These are phyloP conservation scores for Peromyscus californicus DNA, from an alignment of 2,113 vertebrate genomes.

Conservation along the genomic window DNA sequence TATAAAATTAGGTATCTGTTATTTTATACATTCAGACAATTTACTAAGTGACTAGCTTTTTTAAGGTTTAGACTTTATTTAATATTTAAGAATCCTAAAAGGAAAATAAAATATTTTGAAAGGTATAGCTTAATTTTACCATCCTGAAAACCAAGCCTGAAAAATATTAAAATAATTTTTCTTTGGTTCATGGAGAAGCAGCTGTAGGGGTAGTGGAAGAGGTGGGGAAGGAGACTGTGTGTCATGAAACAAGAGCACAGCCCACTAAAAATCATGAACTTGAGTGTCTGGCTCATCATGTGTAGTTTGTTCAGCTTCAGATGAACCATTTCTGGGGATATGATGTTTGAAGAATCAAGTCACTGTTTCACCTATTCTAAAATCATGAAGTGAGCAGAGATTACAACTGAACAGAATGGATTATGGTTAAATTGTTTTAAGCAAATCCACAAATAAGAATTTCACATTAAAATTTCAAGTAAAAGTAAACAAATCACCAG, in stretches of 20 bases:
- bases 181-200: conserved; percentile 39
- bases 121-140: conserved; percentile 57
- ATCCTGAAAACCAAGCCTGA: conserved; percentile 63
- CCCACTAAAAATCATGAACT: conserved; percentile 48
- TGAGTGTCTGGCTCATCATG: conserved; percentile 65
- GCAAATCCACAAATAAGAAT: not conserved
- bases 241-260: not conserved
- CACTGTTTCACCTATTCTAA: conserved; percentile 64
- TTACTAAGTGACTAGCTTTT: conserved; percentile 29
- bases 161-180: conserved; percentile 52
- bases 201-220: not conserved
- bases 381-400: conserved; percentile 25
- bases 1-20: conserved; percentile 33
- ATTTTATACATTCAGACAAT: conserved; percentile 40
- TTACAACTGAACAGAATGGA: conserved; percentile 1
- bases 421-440: conserved; percentile 56
- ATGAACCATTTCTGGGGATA: conserved; percentile 68
- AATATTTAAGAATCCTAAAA: conserved; percentile 23
- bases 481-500: conserved; percentile 24
- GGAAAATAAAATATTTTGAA: conserved; percentile 65
- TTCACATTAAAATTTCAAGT: not conserved
- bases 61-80: conserved; percentile 60
- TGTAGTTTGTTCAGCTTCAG: conserved; percentile 71
- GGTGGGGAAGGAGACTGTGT: not conserved
- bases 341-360: conserved; percentile 74